These are phyloP conservation scores for Pseudopodoces humilis DNA, from an alignment of 2,113 vertebrate genomes.

Conservation along the genomic window DNA sequence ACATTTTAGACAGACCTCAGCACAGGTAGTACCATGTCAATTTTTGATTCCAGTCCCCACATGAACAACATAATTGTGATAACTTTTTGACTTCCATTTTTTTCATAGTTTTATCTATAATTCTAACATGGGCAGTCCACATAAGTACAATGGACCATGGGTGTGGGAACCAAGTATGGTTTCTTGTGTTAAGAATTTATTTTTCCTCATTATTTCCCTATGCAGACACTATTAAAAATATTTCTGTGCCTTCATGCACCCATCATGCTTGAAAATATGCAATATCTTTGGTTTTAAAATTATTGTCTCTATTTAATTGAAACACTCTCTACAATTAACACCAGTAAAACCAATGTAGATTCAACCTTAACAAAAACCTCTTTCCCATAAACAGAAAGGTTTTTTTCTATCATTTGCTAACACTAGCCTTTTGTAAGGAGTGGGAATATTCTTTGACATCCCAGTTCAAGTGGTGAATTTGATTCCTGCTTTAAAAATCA, in stretches of 20 bases:
- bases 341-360: neutral
- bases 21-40: neutral
- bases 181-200: neutral
- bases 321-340: neutral
- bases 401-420: neutral
- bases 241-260: neutral
- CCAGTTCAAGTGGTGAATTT: neutral
- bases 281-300: neutral
- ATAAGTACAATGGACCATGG: neutral
- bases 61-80: neutral
- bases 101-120: constrained; percentile 44
- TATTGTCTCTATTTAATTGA: neutral
- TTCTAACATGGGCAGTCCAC: constrained; percentile 22
- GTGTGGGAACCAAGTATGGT: neutral
- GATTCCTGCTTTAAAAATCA: neutral
- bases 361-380: neutral
- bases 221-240: neutral
- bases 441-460: neutral
- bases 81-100: neutral
- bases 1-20: constrained; percentile 33
- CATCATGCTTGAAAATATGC: neutral
- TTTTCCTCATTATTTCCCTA: neutral
- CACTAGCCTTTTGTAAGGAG: neutral
- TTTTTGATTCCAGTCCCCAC: constrained; percentile 35
- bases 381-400: neutral